These are phyloP conservation scores for Lindbergichthys nudifrons DNA, from an alignment of 2,797 vertebrate genomes.

Conservation along the genomic window DNA sequence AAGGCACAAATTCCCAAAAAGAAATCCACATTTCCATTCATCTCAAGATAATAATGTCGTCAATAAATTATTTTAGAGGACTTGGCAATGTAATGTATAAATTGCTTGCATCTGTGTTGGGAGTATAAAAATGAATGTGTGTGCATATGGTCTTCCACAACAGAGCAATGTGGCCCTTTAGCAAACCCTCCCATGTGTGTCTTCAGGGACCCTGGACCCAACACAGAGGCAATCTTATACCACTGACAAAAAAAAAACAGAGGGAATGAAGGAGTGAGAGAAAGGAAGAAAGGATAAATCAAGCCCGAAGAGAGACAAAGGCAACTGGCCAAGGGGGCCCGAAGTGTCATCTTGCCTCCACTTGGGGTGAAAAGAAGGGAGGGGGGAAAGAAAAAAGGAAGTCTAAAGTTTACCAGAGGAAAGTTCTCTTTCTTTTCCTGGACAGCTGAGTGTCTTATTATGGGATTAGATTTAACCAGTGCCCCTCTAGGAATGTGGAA, in stretches of 20 bases:
- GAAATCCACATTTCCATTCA: constrained; percentile 39
- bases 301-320: constrained; percentile 76
- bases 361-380: constrained; percentile 68
- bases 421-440: constrained; percentile 85
- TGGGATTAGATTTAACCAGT: constrained; percentile 88
- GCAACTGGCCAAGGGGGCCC: constrained; percentile 78
- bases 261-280: constrained; percentile 46
- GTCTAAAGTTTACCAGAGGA: constrained; percentile 82
- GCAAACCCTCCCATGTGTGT: constrained; percentile 63
- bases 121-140: constrained; percentile 42
- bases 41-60: constrained; percentile 38
- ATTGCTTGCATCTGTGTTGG: constrained; percentile 68
- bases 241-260: constrained; percentile 40
- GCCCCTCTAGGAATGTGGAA: constrained; percentile 83
- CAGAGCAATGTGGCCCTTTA: constrained; percentile 69
- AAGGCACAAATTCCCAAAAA: constrained; percentile 32
- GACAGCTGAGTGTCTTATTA: constrained; percentile 90
- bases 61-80: constrained; percentile 43
- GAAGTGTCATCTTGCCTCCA: constrained; percentile 79
- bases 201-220: constrained; percentile 59
- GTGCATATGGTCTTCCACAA: constrained; percentile 58
- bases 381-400: constrained; percentile 73
- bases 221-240: constrained; percentile 73
- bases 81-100: constrained; percentile 57
- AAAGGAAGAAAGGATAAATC: constrained; percentile 72